Evolutionary conservation across 2,113 vertebrate species (phyloP), one percentile per base, ranked within the genome.

Genomic region (Myotis lucifugus): DNA sequence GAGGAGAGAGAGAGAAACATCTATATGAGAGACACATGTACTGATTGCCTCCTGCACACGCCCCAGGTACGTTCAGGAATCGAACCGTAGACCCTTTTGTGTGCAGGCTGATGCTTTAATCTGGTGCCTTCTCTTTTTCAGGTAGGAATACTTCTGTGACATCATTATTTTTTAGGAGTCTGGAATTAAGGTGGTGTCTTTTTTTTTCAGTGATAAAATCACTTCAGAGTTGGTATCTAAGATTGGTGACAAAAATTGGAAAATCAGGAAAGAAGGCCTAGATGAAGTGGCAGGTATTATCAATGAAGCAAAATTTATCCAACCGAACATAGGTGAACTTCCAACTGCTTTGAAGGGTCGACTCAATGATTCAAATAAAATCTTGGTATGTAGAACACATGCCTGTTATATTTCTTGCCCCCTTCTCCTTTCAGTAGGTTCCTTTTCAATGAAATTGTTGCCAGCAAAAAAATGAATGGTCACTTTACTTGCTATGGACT

Each of bases 171-270:
- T 76, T 79, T 85, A 95, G 8, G 27, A 78, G 29, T 96, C 19
- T 50, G 14, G 29, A 85, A 93, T 42, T 90, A 90, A 97, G 82
- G 14, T 32, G 90, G 93, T 95, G 21, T 76, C 46, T 96, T 81
- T 19, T 74, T 89, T 87, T 97, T 96, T 52, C 83, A 99, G 99
- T 97, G 99, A 99, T 96, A 99, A 99, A 98, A 99, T 99, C 93
- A 99, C 99, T 23, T 98, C 98, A 1, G 99, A 99, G 19, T 98
- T 99, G 88, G 98, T 99, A 88, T 98, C 99, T 76, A 99, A 99
- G 97, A 99, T 99, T 61, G 98, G 98, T 13, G 99, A 99, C 96
- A 99, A 99, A 97, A 99, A 99, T 98, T 99, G 99, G 99, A 99
- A 99, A 98, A 99, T 99, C 94, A 98, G 99, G 94, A 99, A 99